Conservation (phyloP, 2,797 vertebrate genomes). For the Tokudaia tokunoshimensis region DNA sequence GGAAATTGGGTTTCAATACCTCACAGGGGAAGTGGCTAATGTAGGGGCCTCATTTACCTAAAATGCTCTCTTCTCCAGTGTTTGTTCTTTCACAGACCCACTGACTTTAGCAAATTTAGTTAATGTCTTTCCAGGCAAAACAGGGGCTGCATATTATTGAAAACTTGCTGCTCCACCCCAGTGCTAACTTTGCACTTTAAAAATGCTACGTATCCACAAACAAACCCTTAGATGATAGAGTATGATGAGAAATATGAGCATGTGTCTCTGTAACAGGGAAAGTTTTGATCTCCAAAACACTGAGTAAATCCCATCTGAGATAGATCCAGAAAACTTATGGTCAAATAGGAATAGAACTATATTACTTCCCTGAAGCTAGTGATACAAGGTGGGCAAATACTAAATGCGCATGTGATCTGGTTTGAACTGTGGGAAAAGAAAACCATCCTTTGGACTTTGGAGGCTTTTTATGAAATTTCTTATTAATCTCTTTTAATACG, state of each 20-base stretch:
- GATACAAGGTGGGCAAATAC: slow-evolving; percentile 49
- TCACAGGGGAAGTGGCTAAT: neutral
- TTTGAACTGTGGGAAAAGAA: slow-evolving; percentile 62
- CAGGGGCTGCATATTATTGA: neutral
- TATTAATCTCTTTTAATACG: slow-evolving; percentile 81
- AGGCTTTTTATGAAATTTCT: slow-evolving; percentile 75
- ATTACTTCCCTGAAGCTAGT: slow-evolving; percentile 64
- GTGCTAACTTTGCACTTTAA: neutral
- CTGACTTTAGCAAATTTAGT: neutral
- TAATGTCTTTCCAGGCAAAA: neutral
- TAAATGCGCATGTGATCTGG: slow-evolving; percentile 49
- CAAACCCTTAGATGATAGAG: neutral
- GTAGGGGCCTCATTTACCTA: neutral
- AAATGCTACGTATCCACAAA: slow-evolving; percentile 12
- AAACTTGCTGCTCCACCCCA: neutral
- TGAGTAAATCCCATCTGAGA: slow-evolving; percentile 58
- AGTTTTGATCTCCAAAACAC: neutral
- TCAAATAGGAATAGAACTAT: slow-evolving; percentile 62
- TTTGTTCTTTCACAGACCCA: neutral
- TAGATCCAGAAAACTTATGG: slow-evolving; percentile 45
- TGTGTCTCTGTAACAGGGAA: neutral
- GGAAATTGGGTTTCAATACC: neutral
- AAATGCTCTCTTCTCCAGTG: neutral
- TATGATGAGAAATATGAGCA: neutral
- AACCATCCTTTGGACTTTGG: slow-evolving; percentile 74